Base-by-base conservation (phyloP, 2,888 invertebrate genomes). In the Stenchaetothrips biformis region DNA sequence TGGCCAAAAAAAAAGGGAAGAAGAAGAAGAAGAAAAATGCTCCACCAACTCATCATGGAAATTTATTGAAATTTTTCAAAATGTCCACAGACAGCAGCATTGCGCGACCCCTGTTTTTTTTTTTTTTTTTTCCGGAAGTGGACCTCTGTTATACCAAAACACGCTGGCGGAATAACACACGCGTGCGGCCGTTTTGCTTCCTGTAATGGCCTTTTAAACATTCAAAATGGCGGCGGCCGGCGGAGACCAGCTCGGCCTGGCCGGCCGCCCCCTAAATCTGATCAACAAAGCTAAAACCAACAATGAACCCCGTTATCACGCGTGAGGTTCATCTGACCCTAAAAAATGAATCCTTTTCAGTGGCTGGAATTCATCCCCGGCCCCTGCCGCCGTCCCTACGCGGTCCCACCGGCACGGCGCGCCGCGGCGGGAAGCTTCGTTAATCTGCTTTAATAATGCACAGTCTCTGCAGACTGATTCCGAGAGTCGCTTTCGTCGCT, bases 371-470 rank as follows among this genome's bases (percentile, higher is more conserved):
- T 67, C 25, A 21, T 9, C 67, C 62, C 62, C 62, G 37, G 37
- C 37, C n/a, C 62, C 67, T 25, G 21, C 21, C 67, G 9, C 67
- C 21, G 18, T n/a, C 62, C 62, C 62, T 16, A 13, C 62, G 18
- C 62, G 37, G 37, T 37, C 37, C 37, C 37, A 37, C 37, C 2
- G 37, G 37, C 37, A 37, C 37, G 37, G 2, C 37, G 37, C 37
- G 37, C 2, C 37, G 4, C 37, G 37, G 2, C 37, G 37, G 37
- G 37, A 37, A 37, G 37, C 37, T 67, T 67, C 25, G 67, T 67
- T 67, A 67, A 67, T 67, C 67, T 67, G 67, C 67, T 67, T 67
- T 67, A 67, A 67, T 67, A 67, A 67, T 67, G 67, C 67, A 67
- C 21, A 21, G 67, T 67, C 67, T 21, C 25, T 7, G 53, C 37